Evolutionary conservation across 2,888 invertebrate genomes (phyloP).

Genomic region (Drosophila nigricruria): DNA sequence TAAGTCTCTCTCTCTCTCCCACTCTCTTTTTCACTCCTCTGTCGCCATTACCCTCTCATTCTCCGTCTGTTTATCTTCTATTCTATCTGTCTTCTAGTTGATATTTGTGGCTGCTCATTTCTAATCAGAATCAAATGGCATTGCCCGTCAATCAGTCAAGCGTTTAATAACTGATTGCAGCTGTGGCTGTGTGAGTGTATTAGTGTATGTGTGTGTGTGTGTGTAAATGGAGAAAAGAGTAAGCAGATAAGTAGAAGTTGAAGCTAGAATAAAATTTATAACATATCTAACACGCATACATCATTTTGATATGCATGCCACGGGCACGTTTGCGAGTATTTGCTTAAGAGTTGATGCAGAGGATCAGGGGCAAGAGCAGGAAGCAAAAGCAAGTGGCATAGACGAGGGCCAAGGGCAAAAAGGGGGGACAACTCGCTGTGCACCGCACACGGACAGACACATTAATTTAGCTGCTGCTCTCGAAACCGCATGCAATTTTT

Average conservation of each 20-base stretch:
- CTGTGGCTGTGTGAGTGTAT: conserved; percentile 18
- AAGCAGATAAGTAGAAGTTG: conserved; percentile 18
- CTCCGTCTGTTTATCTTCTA: neutral
- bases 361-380: neutral
- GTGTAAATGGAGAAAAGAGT: conserved; percentile 6
- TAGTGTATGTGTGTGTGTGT: neutral
- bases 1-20: neutral
- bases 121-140: conserved; percentile 41
- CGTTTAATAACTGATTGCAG: conserved; percentile 67
- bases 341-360: conserved; percentile 60
- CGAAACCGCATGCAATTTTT: conserved; percentile 80
- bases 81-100: neutral
- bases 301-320: conserved; percentile 76
- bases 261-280: conserved; percentile 74
- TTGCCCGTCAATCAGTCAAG: conserved; percentile 52
- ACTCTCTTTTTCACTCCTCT: neutral
- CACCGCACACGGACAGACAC: conserved; percentile 67
- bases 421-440: conserved; percentile 4
- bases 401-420: neutral
- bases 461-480: conserved; percentile 77
- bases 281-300: conserved; percentile 78
- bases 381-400: neutral
- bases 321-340: conserved; percentile 67
- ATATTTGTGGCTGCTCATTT: conserved; percentile 28
- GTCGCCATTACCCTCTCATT: neutral